phyloP scores from a whole-genome alignment of 2,888 invertebrate genomes.

The Trisateles emortualis region DNA sequence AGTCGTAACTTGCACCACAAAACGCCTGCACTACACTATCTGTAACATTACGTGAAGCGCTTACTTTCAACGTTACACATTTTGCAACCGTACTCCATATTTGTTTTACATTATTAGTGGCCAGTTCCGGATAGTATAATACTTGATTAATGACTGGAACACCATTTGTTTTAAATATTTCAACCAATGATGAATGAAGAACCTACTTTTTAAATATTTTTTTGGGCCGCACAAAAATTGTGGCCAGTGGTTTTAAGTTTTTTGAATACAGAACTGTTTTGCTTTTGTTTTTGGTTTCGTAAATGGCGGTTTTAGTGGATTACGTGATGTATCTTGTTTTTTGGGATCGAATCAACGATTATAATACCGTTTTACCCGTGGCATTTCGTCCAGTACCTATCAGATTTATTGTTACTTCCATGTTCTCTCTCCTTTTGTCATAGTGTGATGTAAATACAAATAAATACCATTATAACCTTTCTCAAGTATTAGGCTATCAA shows the following conservation, averaged over 20 bases:
- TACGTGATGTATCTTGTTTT: not conserved
- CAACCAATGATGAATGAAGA: not conserved
- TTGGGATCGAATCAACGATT: not conserved
- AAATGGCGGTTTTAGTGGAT: not conserved
- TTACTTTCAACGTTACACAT: conserved; percentile 65
- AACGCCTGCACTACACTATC: conserved; percentile 49
- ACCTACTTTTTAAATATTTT: not conserved
- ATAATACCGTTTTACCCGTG: no score
- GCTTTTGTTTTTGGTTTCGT: not conserved
- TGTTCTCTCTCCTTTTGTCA: no score
- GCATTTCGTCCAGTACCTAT: no score
- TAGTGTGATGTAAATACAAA: no score
- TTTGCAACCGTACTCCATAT: conserved; percentile 54
- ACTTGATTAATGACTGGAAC: not conserved
- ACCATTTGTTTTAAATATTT: conserved; percentile 4
- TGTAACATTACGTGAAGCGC: conserved; percentile 61
- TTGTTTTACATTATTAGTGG: conserved; percentile 39
- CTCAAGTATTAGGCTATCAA: no score
- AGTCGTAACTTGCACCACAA: conserved; percentile 31
- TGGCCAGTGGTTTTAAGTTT: not conserved
- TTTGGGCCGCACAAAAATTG: not conserved
- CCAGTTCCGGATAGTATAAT: conserved; percentile 5
- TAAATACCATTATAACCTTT: no score
- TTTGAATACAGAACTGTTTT: not conserved
- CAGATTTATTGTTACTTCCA: no score